Evolutionary conservation across 2,113 vertebrate genomes (phyloP).

Genomic region (Brienomyrus brachyistius): DNA sequence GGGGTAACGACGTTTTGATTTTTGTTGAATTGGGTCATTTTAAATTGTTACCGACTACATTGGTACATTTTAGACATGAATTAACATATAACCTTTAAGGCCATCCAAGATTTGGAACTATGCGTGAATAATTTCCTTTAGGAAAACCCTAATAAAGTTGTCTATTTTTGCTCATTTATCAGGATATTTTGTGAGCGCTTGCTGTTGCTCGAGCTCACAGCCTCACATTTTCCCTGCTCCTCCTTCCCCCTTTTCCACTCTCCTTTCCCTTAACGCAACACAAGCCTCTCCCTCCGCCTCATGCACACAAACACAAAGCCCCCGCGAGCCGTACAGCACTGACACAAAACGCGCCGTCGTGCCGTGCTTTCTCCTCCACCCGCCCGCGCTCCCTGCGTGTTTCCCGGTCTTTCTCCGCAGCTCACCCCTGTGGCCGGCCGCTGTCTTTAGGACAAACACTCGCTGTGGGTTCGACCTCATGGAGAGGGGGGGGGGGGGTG

Average conservation of each 20-base stretch:
- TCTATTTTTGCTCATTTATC: background rate
- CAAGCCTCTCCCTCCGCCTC: slow-evolving; percentile 30
- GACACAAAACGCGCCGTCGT: slow-evolving; percentile 34
- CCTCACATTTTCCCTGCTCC: background rate
- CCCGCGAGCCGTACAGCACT: background rate
- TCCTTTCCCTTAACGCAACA: slow-evolving; percentile 17
- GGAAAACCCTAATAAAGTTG: background rate
- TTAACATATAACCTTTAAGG: background rate
- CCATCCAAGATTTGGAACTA: background rate
- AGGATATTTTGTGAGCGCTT: background rate
- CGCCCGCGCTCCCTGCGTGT: background rate
- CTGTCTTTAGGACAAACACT: slow-evolving; percentile 21
- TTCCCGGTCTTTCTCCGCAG: slow-evolving; percentile 18
- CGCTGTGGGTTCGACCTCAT: slow-evolving; percentile 19
- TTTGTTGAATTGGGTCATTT: background rate
- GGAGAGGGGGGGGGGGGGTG: slow-evolving; percentile 6
- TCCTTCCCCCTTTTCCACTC: background rate
- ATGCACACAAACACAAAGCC: background rate
- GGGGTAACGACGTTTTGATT: background rate
- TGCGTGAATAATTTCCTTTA: background rate
- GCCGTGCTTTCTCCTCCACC: slow-evolving; percentile 20
- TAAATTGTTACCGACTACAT: background rate
- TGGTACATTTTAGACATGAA: background rate
- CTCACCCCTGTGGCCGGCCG: slow-evolving; percentile 34
- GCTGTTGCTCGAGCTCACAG: background rate